phyloP scores from a whole-genome alignment of 2,797 vertebrate species.

The Xenops minutus region DNA sequence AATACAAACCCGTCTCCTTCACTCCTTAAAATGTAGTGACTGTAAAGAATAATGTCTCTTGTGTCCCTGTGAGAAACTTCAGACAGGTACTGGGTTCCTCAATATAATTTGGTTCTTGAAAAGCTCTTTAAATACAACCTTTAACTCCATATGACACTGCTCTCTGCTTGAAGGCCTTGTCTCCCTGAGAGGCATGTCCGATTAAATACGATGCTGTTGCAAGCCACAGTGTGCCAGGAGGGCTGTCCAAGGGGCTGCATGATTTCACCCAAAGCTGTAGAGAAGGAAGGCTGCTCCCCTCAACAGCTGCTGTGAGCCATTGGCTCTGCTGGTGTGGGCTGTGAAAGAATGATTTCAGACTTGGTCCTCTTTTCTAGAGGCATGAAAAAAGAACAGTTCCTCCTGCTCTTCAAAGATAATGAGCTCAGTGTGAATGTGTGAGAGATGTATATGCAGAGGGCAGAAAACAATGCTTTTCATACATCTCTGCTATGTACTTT shows the following conservation, averaged over 20 bases:
- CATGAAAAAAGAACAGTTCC: neutral
- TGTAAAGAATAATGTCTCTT: neutral
- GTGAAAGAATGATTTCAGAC: neutral
- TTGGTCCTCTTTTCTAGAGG: neutral
- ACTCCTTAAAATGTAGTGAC: neutral
- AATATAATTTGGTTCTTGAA: neutral
- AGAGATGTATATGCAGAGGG: neutral
- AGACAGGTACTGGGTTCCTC: neutral
- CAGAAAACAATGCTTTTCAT: neutral
- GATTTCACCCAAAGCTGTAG: neutral
- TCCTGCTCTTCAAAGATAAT: neutral
- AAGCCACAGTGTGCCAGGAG: neutral
- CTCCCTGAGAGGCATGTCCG: neutral
- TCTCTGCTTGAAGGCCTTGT: neutral
- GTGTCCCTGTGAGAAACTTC: neutral
- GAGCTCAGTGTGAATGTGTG: neutral
- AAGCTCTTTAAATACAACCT: neutral
- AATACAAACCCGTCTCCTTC: neutral
- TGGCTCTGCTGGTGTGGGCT: neutral
- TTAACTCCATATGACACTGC: neutral
- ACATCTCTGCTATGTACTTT: accelerated
- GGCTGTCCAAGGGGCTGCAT: neutral
- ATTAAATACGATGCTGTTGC: neutral
- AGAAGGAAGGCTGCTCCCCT: neutral
- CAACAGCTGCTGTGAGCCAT: neutral